Percentiles rank a stretch among this genome's conserved stretches.
Evolutionary conservation across 2,797 vertebrate species (phyloP).

Genomic region (Malurus leucopterus): DNA sequence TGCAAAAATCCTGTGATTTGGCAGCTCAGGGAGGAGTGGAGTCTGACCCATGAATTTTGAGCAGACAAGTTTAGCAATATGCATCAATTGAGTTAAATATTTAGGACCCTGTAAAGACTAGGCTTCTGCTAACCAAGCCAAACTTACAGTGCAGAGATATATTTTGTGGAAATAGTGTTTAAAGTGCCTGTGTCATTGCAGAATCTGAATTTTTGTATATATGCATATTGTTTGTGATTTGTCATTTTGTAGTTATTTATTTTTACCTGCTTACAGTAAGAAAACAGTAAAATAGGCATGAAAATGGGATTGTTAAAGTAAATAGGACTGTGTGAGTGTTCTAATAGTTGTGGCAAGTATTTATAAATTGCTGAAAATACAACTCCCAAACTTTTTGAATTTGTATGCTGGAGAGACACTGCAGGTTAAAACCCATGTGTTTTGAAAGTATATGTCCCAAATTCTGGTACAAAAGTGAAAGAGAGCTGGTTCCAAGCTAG

Average conservation of each 20-base stretch:
- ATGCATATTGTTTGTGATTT: not conserved
- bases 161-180: not conserved
- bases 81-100: conserved; percentile 13
- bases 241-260: not conserved
- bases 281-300: not conserved
- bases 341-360: not conserved
- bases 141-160: not conserved
- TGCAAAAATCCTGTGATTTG: conserved; percentile 10
- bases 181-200: not conserved
- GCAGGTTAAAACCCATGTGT: not conserved
- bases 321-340: conserved; percentile 1
- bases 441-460: not conserved
- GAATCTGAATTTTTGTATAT: not conserved
- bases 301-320: conserved; percentile 26
- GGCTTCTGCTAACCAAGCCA: not conserved
- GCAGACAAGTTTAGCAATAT: not conserved
- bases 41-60: conserved; percentile 19
- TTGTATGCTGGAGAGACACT: not conserved
- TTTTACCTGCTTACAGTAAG: conserved; percentile 1
- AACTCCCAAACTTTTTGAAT: not conserved
- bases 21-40: not conserved
- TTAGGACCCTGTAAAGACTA: not conserved
- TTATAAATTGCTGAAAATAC: conserved; percentile 15
- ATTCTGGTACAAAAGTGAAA: not conserved
- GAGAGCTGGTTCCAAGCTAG: conserved; percentile 37